Evolutionary conservation across 2,797 vertebrate species (phyloP).

Genomic region (Myotis vivesi): DNA sequence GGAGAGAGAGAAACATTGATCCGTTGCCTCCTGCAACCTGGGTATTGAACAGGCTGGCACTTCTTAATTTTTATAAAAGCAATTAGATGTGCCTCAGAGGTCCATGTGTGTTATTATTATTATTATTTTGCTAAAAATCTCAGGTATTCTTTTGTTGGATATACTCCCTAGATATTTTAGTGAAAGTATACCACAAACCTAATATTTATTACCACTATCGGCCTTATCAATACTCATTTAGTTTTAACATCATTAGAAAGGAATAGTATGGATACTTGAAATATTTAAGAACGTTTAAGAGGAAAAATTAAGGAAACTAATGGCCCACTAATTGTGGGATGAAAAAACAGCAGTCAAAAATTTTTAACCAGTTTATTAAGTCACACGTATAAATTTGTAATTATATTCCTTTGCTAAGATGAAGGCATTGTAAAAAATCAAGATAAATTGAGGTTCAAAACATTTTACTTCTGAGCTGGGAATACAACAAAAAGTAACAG

Average conservation of each 20-base stretch:
- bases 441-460: background rate
- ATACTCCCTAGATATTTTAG: background rate
- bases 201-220: background rate
- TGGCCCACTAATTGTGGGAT: background rate
- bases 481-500: conserved; percentile 4
- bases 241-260: background rate
- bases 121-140: background rate
- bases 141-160: background rate
- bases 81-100: background rate
- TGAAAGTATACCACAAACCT: background rate
- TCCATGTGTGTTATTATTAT: background rate
- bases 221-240: background rate
- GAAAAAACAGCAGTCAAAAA: background rate
- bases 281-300: conserved; percentile 10
- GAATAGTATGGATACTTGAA: background rate
- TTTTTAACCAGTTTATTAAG: background rate
- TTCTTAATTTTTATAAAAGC: conserved; percentile 21
- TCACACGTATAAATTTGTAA: background rate
- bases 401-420: background rate
- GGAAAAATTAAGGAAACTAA: conserved; percentile 5
- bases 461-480: background rate
- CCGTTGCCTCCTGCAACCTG: background rate
- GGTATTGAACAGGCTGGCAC: background rate
- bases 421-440: background rate
- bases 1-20: background rate